Conservation (phyloP, 2,113 vertebrate species). For the Dasyornis broadbenti region DNA sequence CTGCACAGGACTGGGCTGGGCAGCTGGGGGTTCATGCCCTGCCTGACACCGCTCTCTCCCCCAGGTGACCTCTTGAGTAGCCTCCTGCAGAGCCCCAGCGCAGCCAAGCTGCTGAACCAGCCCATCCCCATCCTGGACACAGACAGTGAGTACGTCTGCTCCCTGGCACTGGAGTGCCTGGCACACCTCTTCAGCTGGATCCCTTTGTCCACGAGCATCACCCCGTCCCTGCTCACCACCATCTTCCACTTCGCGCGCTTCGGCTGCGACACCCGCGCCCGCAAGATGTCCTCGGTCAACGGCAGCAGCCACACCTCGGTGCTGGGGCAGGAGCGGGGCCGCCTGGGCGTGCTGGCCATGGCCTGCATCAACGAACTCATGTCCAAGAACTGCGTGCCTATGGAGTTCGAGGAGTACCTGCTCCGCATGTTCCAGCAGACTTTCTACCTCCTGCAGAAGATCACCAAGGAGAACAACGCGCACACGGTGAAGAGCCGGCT, state of each 20-base stretch:
- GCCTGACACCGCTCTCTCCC: neutral
- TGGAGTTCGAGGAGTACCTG: slow-evolving; percentile 98
- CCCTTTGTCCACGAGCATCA: slow-evolving; percentile 94
- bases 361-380: slow-evolving; percentile 97
- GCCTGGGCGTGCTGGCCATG: slow-evolving; percentile 93
- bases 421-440: slow-evolving; percentile 98
- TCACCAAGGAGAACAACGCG: slow-evolving; percentile 91
- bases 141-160: slow-evolving; percentile 91
- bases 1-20: neutral
- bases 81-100: slow-evolving; percentile 87
- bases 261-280: slow-evolving; percentile 84
- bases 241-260: slow-evolving; percentile 98
- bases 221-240: slow-evolving; percentile 92
- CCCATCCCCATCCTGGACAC: slow-evolving; percentile 88
- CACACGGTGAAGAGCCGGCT: slow-evolving; percentile 90
- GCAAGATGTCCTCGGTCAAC: slow-evolving; percentile 82
- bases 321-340: slow-evolving; percentile 79
- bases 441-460: slow-evolving; percentile 96
- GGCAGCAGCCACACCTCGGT: slow-evolving; percentile 75
- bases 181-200: slow-evolving; percentile 99
- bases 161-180: slow-evolving; percentile 92
- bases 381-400: slow-evolving; percentile 98
- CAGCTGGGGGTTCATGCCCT: too few species aligned
- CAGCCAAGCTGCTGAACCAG: slow-evolving; percentile 87
- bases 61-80: slow-evolving; percentile 81